A percentile compares a stretch with the other conserved stretches of the same genome.
These are phyloP conservation scores for Helicorthomorpha holstii DNA, from an alignment of 1,140 invertebrate genomes.

Conservation along the genomic window DNA sequence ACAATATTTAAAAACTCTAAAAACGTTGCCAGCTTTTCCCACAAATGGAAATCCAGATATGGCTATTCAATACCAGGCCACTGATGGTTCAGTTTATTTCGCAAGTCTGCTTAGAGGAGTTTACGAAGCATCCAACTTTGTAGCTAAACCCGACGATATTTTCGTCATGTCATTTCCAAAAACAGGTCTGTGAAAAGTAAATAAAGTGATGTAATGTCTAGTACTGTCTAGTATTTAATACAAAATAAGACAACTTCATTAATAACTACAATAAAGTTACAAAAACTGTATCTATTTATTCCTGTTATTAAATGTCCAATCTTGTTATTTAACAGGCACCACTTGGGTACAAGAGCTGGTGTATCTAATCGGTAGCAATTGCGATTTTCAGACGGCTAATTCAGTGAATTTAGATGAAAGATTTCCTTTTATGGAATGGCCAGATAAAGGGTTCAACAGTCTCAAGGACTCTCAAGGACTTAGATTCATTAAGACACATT, in stretches of 20 bases:
- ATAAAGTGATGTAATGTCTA: neutral
- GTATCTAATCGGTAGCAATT: slow-evolving; percentile 25
- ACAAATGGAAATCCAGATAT: too few relatives aligned
- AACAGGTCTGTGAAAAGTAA: slow-evolving; percentile 20
- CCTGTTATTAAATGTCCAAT: neutral
- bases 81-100: slow-evolving; percentile 16
- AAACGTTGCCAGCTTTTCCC: too few relatives aligned
- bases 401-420: slow-evolving; percentile 24
- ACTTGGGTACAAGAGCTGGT: slow-evolving; percentile 36
- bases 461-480: slow-evolving; percentile 19
- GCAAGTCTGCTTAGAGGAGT: slow-evolving; percentile 15
- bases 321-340: slow-evolving; percentile 22
- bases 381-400: slow-evolving; percentile 23
- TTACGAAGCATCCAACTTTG: slow-evolving; percentile 21
- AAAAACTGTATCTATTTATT: neutral
- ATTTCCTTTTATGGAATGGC: slow-evolving; percentile 32
- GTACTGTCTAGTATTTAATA: neutral
- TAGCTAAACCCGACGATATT: slow-evolving; percentile 22
- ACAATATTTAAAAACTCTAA: too few relatives aligned
- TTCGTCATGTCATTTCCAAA: slow-evolving; percentile 27
- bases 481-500: slow-evolving; percentile 32
- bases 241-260: neutral
- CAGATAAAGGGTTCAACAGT: slow-evolving; percentile 26
- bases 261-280: neutral
- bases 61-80: too few relatives aligned